Evolutionary conservation across 2,113 vertebrate species (phyloP), one percentile per base, ranked within the genome.

Genomic region (Ondatra zibethicus): DNA sequence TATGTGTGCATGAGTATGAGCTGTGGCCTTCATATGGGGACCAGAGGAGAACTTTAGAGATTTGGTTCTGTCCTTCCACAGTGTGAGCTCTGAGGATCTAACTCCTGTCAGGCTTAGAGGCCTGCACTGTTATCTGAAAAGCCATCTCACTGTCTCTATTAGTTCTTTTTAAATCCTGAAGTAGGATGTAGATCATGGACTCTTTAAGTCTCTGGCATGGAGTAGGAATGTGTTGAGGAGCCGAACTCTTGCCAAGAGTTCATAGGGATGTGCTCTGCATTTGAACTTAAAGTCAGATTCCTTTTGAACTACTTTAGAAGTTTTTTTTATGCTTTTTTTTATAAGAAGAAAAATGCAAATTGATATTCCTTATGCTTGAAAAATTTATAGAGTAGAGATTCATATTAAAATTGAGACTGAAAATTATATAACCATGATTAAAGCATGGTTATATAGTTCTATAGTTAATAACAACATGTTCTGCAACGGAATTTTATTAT

Each of bases 341-440:
- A 45, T 68, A 36, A 45, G 84, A 58, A 31, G 55, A 92, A 95
- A 97, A 85, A 92, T 76, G 55, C 85, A 75, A 96, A 93, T 95
- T 77, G 76, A 86, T 96, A 96, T 97, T 97, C 94, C 96, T 96
- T 85, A 90, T 97, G 75, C n/a, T 93, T 95, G 33, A 88, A 72
- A 88, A 66, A 61, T 55, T 17, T 58, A 93, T 76, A 76, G 25
- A 94, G 65, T 11, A 45, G 52, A 85, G 58, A 58, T 61, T 25
- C 78, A 89, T 66, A 77, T 50, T 77, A 75, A 82, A 58, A 78
- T 39, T 5, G 47, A 93, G 58, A 91, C 29, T 88, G 76, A 78
- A 89, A 39, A 63, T 14, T 93, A 93, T 91, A 93, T 31, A 85
- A 85, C 8, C 13, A 85, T 72, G 88, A 70, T 82, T 87, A 81